phyloP scores from a whole-genome alignment of 2,113 vertebrate species.

The Acanthisitta chloris region DNA sequence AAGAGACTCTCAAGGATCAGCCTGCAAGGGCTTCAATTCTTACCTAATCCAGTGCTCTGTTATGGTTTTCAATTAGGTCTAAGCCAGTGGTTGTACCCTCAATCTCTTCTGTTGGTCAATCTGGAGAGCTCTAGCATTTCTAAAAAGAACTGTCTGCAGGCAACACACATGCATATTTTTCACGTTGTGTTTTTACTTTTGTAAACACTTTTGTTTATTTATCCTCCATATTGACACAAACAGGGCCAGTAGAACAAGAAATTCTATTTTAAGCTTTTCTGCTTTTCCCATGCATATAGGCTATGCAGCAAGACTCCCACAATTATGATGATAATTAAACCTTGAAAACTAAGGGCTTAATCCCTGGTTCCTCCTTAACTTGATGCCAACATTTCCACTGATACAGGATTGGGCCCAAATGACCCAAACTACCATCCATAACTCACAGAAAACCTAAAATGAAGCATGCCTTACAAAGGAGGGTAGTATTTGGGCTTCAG shows the following conservation, averaged over 20 bases:
- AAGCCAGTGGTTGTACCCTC: neutral
- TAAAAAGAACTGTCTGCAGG: neutral
- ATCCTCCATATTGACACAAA: slow-evolving; percentile 16
- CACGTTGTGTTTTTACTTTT: neutral
- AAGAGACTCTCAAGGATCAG: neutral
- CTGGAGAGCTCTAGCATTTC: neutral
- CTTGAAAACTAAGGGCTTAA: slow-evolving; percentile 49
- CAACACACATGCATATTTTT: neutral
- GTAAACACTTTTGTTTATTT: slow-evolving; percentile 11
- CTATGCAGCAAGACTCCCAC: slow-evolving; percentile 24
- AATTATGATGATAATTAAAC: slow-evolving; percentile 37
- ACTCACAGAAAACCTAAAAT: neutral
- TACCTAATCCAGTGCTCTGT: neutral
- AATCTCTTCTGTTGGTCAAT: neutral
- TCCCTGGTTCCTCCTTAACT: neutral
- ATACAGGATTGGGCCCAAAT: neutral
- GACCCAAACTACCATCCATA: neutral
- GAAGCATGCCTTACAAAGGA: neutral
- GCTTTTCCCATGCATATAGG: slow-evolving; percentile 44
- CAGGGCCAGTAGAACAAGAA: slow-evolving; percentile 57
- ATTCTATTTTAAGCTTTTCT: slow-evolving; percentile 65
- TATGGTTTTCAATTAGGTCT: neutral
- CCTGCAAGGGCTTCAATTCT: neutral
- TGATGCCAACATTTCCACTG: slow-evolving; percentile 2
- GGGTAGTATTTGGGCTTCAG: neutral